Evolutionary conservation across 2,888 invertebrate genomes (phyloP).

Genomic region (Drymonia ruficornis): DNA sequence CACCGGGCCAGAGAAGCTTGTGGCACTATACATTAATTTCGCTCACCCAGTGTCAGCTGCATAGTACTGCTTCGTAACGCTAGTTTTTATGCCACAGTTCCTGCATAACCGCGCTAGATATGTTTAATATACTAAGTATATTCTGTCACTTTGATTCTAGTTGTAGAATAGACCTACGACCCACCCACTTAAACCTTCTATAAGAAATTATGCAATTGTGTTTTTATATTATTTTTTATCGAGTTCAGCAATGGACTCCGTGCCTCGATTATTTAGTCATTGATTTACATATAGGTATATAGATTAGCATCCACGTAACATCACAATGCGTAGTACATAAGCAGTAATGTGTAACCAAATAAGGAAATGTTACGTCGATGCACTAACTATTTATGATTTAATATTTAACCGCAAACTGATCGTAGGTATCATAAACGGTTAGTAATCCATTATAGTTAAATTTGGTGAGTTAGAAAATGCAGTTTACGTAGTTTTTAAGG

Average conservation of each 20-base stretch:
- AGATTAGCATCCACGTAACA: background rate
- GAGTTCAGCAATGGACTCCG: background rate
- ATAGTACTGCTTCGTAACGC: no score
- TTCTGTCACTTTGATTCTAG: no score
- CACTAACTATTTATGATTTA: background rate
- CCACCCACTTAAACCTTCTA: no score
- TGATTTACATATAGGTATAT: background rate
- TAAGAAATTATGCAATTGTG: no score
- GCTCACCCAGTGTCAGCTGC: no score
- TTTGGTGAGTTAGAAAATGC: background rate
- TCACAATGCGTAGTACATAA: background rate
- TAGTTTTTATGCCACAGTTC: no score
- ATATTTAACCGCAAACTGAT: background rate
- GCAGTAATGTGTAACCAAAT: background rate
- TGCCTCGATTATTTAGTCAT: background rate
- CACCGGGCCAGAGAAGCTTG: no score
- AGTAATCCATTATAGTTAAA: background rate
- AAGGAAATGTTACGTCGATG: slow-evolving; percentile 1
- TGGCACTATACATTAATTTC: no score
- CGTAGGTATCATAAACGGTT: background rate
- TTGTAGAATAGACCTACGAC: no score
- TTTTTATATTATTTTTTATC: no score
- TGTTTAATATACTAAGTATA: no score
- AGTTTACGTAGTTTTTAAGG: background rate
- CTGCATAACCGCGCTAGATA: no score